Conservation (phyloP, 2,113 vertebrate genomes). For the Chloropsis hardwickii region DNA sequence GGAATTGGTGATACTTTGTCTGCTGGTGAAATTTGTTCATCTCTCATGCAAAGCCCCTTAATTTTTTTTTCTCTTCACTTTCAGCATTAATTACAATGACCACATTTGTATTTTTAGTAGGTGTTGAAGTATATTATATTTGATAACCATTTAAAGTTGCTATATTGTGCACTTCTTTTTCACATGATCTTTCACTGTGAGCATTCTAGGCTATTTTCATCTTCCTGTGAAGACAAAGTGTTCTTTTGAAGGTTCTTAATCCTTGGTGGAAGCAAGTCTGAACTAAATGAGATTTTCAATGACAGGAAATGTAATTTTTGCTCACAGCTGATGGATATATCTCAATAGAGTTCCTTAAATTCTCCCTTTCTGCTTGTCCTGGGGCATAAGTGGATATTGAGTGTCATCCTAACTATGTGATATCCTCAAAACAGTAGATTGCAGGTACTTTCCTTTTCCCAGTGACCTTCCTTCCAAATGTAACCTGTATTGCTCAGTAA, state of each 20-base stretch:
- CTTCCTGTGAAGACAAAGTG: constrained; percentile 29
- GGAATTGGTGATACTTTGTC: neutral
- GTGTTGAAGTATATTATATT: neutral
- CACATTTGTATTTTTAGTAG: neutral
- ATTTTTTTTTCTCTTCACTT: neutral
- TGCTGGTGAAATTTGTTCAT: neutral
- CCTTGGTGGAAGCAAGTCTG: constrained; percentile 49
- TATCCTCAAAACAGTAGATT: neutral
- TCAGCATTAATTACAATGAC: neutral
- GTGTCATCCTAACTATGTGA: neutral
- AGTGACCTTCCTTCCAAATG: neutral
- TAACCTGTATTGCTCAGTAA: neutral
- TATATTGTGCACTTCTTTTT: neutral
- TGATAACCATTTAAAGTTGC: constrained; percentile 24
- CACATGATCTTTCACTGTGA: neutral
- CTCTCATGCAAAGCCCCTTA: neutral
- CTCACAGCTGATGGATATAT: constrained; percentile 45
- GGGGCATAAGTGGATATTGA: constrained; percentile 35
- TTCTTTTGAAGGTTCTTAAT: constrained; percentile 53
- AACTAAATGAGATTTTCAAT: constrained; percentile 43
- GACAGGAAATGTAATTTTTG: constrained; percentile 54
- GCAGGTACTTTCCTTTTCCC: neutral
- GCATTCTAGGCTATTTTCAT: constrained; percentile 34
- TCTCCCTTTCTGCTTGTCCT: constrained; percentile 23
- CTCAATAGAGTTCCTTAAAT: constrained; percentile 27